phyloP scores from a whole-genome alignment of 1,140 invertebrate genomes.

The Panagrolaimus sp. region DNA sequence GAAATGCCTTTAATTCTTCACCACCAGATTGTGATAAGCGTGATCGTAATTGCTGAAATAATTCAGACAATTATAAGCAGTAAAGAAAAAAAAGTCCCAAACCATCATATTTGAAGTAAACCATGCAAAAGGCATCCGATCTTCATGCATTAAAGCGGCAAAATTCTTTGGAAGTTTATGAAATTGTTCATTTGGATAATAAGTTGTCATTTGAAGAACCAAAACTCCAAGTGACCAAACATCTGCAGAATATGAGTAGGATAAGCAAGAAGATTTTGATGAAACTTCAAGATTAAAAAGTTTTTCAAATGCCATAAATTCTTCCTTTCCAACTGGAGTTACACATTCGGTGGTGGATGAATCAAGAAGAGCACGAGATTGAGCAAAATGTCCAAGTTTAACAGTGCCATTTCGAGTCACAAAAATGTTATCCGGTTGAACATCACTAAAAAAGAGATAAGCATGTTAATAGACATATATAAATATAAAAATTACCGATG shows the following conservation, averaged over 20 bases:
- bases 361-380: constrained; percentile 14
- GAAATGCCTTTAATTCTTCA: constrained; percentile 38
- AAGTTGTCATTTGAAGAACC: constrained; percentile 34
- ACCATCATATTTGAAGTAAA: constrained; percentile 41
- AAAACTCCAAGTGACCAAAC: constrained; percentile 43
- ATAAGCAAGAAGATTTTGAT: not conserved
- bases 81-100: not conserved
- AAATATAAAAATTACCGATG: constrained; percentile 13
- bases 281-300: constrained; percentile 27
- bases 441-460: constrained; percentile 24
- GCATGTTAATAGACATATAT: too few species aligned
- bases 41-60: constrained; percentile 39
- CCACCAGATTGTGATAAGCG: constrained; percentile 39
- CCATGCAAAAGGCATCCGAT: constrained; percentile 42
- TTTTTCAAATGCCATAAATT: constrained; percentile 43
- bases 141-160: constrained; percentile 36
- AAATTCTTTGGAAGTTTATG: constrained; percentile 36
- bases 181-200: constrained; percentile 26
- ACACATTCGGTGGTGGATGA: constrained; percentile 23
- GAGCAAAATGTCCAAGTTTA: constrained; percentile 40
- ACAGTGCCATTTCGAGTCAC: constrained; percentile 40
- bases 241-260: constrained; percentile 35
- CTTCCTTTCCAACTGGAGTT: constrained; percentile 41
- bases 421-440: constrained; percentile 41
- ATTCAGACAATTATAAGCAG: constrained; percentile 6